Evolutionary conservation across 2,113 vertebrate genomes (phyloP).

Genomic region (Lagopus muta): DNA sequence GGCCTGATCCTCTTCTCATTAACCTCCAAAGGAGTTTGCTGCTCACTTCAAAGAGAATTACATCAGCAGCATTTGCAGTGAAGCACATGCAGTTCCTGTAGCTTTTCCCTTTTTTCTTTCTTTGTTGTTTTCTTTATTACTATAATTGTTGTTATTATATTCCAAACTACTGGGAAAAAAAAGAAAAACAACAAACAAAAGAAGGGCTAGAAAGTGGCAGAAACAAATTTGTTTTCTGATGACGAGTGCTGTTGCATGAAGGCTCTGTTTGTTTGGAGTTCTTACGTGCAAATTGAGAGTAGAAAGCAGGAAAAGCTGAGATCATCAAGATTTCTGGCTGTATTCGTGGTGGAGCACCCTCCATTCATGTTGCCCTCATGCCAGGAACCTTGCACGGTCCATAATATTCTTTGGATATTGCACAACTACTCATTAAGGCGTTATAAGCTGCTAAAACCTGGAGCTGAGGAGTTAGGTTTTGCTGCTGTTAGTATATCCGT

Average conservation of each 20-base stretch:
- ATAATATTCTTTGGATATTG: not conserved
- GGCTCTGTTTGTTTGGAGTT: constrained; percentile 1
- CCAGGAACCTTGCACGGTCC: rapidly evolving
- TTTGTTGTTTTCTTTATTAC: not conserved
- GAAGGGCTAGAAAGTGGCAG: not conserved
- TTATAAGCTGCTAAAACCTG: not conserved
- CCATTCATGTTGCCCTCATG: rapidly evolving
- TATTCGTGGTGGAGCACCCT: not conserved
- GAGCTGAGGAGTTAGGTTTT: rapidly evolving
- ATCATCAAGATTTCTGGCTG: not conserved
- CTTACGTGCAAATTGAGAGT: not conserved
- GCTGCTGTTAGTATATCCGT: not conserved
- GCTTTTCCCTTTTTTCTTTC: not conserved
- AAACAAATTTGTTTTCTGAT: constrained; percentile 12
- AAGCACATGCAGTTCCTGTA: not conserved
- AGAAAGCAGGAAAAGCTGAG: not conserved
- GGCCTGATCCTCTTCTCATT: constrained; percentile 57
- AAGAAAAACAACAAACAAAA: not conserved
- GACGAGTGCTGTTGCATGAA: not conserved
- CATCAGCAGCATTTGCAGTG: constrained; percentile 28
- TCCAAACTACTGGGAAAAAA: not conserved
- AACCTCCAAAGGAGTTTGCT: constrained; percentile 47
- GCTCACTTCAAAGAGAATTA: constrained; percentile 54
- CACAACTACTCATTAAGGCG: not conserved
- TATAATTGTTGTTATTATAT: not conserved